Evolutionary conservation across 2,888 invertebrate species (phyloP).

Genomic region (Melieria picta): DNA sequence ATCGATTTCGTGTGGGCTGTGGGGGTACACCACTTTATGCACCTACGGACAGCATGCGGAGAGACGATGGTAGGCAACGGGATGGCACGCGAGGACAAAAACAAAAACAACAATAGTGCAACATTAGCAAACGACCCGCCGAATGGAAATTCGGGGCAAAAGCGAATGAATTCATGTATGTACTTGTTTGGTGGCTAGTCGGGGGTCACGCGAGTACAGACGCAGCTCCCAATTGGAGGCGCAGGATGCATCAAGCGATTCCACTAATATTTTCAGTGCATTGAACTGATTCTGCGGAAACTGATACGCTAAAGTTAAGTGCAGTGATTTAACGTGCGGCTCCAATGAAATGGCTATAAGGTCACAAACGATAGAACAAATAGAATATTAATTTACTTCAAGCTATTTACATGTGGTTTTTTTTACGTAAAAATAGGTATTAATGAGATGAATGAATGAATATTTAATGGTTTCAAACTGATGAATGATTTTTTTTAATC

Average conservation of each 20-base stretch:
- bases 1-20: constrained; percentile 79
- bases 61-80: not conserved
- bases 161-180: constrained; percentile 13
- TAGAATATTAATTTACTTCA: too few relatives aligned
- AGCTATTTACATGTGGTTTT: too few relatives aligned
- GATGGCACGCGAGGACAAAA: constrained; percentile 26
- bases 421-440: too few relatives aligned
- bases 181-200: constrained; percentile 78
- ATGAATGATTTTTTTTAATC: too few relatives aligned
- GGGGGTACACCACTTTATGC: constrained; percentile 82
- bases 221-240: constrained; percentile 85
- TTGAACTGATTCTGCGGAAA: constrained; percentile 80
- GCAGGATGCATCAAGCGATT: constrained; percentile 75
- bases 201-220: constrained; percentile 85
- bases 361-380: too few relatives aligned
- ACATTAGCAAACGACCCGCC: not conserved
- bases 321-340: constrained; percentile 85
- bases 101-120: constrained; percentile 12
- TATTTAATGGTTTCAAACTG: too few relatives aligned
- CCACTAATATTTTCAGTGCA: constrained; percentile 77
- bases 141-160: constrained; percentile 17
- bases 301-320: constrained; percentile 89
- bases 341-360: constrained; percentile 76
- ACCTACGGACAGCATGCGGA: constrained; percentile 67
- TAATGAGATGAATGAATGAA: too few relatives aligned